Conservation (phyloP, 2,888 invertebrate genomes). For the Cephus spinipes region DNA sequence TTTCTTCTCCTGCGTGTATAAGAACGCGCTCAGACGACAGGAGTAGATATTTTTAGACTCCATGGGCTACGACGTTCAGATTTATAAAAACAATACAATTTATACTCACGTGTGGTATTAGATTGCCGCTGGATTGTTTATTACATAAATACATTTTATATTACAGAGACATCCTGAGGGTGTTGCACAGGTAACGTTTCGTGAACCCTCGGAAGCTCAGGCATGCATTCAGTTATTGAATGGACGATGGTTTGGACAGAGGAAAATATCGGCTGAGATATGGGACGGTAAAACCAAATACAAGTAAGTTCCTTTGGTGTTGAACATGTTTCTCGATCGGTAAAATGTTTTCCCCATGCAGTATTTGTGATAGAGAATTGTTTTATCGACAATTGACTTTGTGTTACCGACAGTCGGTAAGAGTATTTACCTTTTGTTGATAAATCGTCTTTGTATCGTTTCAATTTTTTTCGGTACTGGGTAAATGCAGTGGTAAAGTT, state of each 20-base stretch:
- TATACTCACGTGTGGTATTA: not conserved
- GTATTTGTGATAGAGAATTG: not conserved
- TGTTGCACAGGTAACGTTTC: slow-evolving; percentile 91
- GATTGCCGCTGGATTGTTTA: not conserved
- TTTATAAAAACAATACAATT: not conserved
- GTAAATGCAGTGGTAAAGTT: not conserved
- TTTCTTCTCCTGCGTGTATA: slow-evolving; percentile 3
- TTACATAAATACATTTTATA: slow-evolving; percentile 22
- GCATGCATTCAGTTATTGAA: slow-evolving; percentile 88
- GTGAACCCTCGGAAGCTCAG: slow-evolving; percentile 91
- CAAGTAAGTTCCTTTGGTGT: slow-evolving; percentile 67
- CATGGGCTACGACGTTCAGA: not conserved
- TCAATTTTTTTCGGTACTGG: not conserved
- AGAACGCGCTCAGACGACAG: not conserved
- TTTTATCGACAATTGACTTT: not conserved
- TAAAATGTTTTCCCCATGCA: not conserved
- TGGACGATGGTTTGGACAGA: slow-evolving; percentile 90
- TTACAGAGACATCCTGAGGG: slow-evolving; percentile 91
- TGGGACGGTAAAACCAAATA: slow-evolving; percentile 98
- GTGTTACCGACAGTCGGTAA: slow-evolving; percentile 6
- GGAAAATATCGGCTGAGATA: slow-evolving; percentile 85
- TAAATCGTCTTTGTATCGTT: not conserved
- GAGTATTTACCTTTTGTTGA: not conserved
- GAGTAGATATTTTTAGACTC: not conserved
- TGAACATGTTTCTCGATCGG: not conserved